Conservation (phyloP, 2,113 vertebrate genomes). For the Myanophis thanlyinensis region DNA sequence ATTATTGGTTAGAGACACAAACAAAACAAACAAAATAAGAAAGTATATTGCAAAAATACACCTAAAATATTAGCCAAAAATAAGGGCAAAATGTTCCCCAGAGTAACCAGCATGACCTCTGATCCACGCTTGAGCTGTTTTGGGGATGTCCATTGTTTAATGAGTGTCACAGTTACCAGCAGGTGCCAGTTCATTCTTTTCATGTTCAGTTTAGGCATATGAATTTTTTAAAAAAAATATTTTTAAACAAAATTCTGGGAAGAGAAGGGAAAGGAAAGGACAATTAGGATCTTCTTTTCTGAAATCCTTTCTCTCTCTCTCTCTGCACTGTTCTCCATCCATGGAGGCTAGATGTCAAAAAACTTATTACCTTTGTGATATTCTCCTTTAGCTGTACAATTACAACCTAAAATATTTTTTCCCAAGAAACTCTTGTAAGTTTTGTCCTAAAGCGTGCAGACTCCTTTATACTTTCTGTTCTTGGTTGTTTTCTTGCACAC, state of each 20-base stretch:
- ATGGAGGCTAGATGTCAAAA: neutral
- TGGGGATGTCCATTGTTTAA: neutral
- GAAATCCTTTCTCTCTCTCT: neutral
- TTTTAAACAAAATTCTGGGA: neutral
- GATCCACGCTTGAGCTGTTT: neutral
- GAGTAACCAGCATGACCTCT: neutral
- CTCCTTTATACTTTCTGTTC: neutral
- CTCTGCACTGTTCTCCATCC: neutral
- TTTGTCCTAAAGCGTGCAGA: neutral
- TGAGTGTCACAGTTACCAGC: neutral
- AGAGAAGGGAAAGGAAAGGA: neutral
- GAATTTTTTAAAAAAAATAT: neutral
- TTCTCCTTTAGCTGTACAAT: neutral
- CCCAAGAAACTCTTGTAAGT: neutral
- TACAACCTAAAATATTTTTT: neutral
- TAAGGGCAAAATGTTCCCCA: neutral
- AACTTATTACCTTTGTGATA: neutral
- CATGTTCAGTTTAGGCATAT: neutral
- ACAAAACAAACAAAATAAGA: neutral
- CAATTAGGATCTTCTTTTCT: neutral
- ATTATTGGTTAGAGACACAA: neutral
- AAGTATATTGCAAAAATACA: neutral
- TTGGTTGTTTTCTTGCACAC: neutral
- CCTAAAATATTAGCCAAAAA: neutral
- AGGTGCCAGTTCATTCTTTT: neutral